Conservation (phyloP, 2,888 invertebrate species). For the Pachliopta kotzebuea region DNA sequence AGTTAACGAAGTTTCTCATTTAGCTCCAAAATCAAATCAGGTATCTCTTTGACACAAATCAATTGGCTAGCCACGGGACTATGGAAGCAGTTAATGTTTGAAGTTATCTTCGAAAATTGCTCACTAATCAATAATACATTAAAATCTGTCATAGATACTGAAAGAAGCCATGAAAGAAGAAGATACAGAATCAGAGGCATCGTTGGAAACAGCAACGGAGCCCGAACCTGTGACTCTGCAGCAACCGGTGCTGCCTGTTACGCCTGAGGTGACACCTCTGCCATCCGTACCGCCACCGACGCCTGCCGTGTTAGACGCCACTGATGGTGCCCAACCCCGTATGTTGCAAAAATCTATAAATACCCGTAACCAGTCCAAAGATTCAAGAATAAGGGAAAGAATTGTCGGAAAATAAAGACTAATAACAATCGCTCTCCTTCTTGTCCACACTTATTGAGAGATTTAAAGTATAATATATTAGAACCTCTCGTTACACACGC, state of each 20-base stretch:
- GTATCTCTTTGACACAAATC: too few species aligned
- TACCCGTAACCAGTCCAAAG: neutral
- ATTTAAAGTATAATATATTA: too few species aligned
- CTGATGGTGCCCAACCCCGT: slow-evolving; percentile 40
- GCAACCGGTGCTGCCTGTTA: slow-evolving; percentile 33
- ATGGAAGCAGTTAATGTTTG: too few species aligned
- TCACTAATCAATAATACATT: neutral
- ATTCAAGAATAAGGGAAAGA: neutral
- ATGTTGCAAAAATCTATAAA: slow-evolving; percentile 2
- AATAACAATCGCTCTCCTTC: too few species aligned
- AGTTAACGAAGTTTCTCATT: too few species aligned
- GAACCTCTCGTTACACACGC: too few species aligned
- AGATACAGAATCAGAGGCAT: slow-evolving; percentile 48
- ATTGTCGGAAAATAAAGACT: too few species aligned
- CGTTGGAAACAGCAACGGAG: slow-evolving; percentile 28
- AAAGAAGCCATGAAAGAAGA: slow-evolving; percentile 65
- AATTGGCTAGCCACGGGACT: too few species aligned
- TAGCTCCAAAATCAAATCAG: too few species aligned
- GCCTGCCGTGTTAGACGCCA: slow-evolving; percentile 34
- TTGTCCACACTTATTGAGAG: too few species aligned
- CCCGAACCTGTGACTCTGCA: slow-evolving; percentile 36
- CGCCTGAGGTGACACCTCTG: neutral
- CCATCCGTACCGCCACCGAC: slow-evolving; percentile 28
- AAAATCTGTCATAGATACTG: slow-evolving; percentile 50
- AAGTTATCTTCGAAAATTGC: neutral